A percentile compares a stretch with the other conserved stretches of the same genome.
These are phyloP conservation scores for Glossophaga mutica DNA, from an alignment of 2,797 vertebrate species.

Conservation along the genomic window DNA sequence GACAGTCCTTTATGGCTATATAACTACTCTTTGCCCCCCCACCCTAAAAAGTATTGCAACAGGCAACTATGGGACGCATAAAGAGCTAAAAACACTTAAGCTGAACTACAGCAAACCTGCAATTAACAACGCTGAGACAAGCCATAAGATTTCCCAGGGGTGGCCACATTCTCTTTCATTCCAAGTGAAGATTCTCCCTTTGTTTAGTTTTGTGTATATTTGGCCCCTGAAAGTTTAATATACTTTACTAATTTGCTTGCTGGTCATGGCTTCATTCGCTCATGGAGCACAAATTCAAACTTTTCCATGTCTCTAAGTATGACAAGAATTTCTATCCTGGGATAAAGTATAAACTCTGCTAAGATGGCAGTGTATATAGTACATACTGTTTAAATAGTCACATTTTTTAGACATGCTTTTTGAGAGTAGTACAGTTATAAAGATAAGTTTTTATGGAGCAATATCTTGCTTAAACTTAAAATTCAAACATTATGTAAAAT, in stretches of 20 bases:
- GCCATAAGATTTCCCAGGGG: background rate
- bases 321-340: conserved; percentile 27
- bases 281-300: conserved; percentile 41
- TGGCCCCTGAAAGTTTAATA: conserved; percentile 53
- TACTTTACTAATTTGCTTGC: conserved; percentile 51
- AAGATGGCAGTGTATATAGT: conserved; percentile 50
- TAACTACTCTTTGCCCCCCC: background rate
- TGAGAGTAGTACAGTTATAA: background rate
- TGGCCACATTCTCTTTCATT: background rate
- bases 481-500: background rate
- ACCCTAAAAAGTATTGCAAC: conserved; percentile 39
- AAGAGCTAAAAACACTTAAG: conserved; percentile 35
- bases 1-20: conserved; percentile 57
- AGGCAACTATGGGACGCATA: conserved; percentile 36
- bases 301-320: background rate
- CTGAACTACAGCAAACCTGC: background rate
- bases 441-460: background rate
- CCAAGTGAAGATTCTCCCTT: background rate
- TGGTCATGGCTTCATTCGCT: conserved; percentile 62
- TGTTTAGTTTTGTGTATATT: conserved; percentile 62
- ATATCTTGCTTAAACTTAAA: background rate
- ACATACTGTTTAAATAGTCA: conserved; percentile 12
- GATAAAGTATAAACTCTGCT: conserved; percentile 41
- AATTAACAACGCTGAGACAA: conserved; percentile 28
- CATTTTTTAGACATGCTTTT: conserved; percentile 10